A percentile compares a stretch with the other conserved stretches of the same genome.
Conservation (phyloP, 1,140 invertebrate species). For the Atta cephalotes region DNA sequence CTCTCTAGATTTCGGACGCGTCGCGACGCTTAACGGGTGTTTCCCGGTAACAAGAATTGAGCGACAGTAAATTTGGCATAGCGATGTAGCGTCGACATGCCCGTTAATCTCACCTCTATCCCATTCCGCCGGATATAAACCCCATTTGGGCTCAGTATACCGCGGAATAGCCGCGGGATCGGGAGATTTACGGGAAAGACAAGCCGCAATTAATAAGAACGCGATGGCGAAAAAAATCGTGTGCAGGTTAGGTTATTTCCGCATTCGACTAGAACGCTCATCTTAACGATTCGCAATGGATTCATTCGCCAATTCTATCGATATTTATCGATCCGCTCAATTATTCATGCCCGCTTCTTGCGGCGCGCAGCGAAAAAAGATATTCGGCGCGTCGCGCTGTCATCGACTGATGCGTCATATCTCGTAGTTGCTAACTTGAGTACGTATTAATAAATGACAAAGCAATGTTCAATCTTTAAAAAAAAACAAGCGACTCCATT, state of each 20-base stretch:
- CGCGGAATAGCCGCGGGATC: conserved; percentile 38
- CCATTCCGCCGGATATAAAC: conserved; percentile 57
- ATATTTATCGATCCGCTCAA: background rate
- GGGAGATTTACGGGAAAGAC: conserved; percentile 53
- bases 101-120: conserved; percentile 59
- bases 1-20: conserved; percentile 10
- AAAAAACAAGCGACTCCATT: background rate
- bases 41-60: conserved; percentile 49
- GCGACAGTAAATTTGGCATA: conserved; percentile 59
- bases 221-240: conserved; percentile 17
- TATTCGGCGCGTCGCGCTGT: background rate
- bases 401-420: background rate
- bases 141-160: conserved; percentile 51
- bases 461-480: background rate
- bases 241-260: background rate
- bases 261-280: background rate
- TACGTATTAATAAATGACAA: background rate
- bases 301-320: background rate
- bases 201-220: conserved; percentile 60
- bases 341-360: conserved; percentile 9
- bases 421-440: background rate
- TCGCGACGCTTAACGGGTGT: conserved; percentile 49
- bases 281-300: conserved; percentile 4
- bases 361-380: background rate
- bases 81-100: conserved; percentile 43